phyloP scores from a whole-genome alignment of 37 sponge, comb jelly and placozoan genomes.

The Aplysina aerophoba region DNA sequence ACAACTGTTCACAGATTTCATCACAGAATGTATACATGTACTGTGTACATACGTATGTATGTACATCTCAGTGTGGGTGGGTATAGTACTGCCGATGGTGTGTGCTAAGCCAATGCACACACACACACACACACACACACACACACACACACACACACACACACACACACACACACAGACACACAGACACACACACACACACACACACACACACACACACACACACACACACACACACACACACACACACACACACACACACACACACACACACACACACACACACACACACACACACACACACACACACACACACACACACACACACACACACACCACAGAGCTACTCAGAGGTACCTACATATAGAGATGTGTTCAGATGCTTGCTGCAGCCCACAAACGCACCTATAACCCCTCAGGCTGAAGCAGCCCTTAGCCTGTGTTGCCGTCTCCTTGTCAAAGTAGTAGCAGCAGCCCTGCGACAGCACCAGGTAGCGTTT shows the following conservation, averaged over 20 bases:
- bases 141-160: constrained; percentile 9
- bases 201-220: constrained; percentile 9
- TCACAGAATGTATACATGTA: no score
- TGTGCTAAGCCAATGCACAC: no score
- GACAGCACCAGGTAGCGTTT: constrained; percentile 77
- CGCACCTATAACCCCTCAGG: constrained; percentile 74
- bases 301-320: constrained; percentile 20
- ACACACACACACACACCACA: background rate
- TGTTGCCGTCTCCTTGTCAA: constrained; percentile 65
- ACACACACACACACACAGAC: background rate
- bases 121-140: constrained; percentile 9
- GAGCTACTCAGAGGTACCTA: background rate
- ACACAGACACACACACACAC: background rate
- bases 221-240: constrained; percentile 9
- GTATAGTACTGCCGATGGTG: no score
- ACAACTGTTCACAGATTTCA: no score
- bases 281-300: background rate
- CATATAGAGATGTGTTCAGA: background rate
- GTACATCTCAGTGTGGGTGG: no score
- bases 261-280: background rate
- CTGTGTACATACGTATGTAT: no score
- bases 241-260: constrained; percentile 9
- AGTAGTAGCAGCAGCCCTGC: constrained; percentile 82
- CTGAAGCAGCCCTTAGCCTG: constrained; percentile 69
- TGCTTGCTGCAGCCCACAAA: background rate